Evolutionary conservation across 1,140 invertebrate genomes (phyloP), one percentile per base, ranked within the genome.

Genomic region (Trichomalopsis sarcophagae): DNA sequence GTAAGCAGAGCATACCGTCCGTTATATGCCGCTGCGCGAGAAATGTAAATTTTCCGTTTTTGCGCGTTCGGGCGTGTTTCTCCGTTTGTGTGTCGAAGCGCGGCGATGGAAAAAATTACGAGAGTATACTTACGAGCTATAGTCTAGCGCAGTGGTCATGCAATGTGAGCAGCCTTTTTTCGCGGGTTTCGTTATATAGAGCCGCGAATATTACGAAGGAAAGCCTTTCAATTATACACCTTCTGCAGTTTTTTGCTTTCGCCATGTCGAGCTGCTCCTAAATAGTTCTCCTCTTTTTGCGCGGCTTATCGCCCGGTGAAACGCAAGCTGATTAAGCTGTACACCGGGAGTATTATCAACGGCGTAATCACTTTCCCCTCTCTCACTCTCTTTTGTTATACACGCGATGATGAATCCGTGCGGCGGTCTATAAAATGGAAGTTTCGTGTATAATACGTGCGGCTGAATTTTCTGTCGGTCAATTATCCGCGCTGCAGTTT

Each of bases 1-100:
- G 86, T 88, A 91, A 90, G 89, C 90, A 91, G 90, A 90, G 87
- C 89, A 89, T 91, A 88, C 85, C 85, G 74, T 62, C 55, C 55
- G 55, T 62, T 62, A 62, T n/a, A 62, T 62, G 83, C 79, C 87
- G 88, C 87, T 88, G 17, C 55, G 50, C 81, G 73, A 82, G 81
- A 82, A 83, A 83, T 83, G 62, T 83, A 77, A 77, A 83, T 69
- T 66, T 83, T 44, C 62, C 69, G 50, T 55, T 44, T 81, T 71
- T 23, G 79, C 62, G 55, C 33, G 76, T 66, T 68, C 77, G 62
- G 30, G 23, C 80, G 68, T 30, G 5, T 75, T 47, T 27, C n/a
- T 68, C 6, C 55, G 17, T 83, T 68, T 83, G 50, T 68, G 21
- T 77, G 33, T 66, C 62, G 73, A 83, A 66, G 81, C 17, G 21